Conservation (phyloP, 2,113 vertebrate genomes). For the Nothobranchius furzeri region DNA sequence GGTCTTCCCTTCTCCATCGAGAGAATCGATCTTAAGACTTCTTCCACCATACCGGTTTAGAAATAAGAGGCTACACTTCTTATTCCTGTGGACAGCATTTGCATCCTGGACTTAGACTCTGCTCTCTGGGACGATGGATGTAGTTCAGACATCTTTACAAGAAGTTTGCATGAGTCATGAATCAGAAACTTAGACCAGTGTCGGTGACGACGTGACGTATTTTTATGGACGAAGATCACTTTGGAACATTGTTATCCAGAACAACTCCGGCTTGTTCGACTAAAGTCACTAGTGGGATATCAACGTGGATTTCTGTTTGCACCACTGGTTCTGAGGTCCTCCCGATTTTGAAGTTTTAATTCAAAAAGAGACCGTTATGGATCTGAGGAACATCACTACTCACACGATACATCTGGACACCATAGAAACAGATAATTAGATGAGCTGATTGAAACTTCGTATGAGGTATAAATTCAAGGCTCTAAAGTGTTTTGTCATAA, state of each 20-base stretch:
- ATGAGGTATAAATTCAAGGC: constrained; percentile 16
- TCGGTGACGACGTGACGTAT: too few relatives aligned
- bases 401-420: neutral
- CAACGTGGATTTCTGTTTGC: neutral
- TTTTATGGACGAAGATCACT: too few relatives aligned
- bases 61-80: constrained; percentile 22
- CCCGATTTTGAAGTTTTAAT: neutral
- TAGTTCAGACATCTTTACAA: constrained; percentile 13
- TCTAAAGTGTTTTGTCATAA: constrained; percentile 16
- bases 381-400: neutral
- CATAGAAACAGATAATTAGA: neutral
- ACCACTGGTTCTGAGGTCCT: neutral
- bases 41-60: constrained; percentile 24
- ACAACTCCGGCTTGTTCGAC: neutral
- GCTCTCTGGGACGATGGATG: neutral
- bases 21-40: constrained; percentile 67
- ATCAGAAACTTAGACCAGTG: neutral
- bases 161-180: constrained; percentile 3
- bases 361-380: neutral
- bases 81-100: constrained; percentile 2
- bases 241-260: neutral
- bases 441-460: constrained; percentile 2
- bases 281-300: constrained; percentile 24
- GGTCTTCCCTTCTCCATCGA: constrained; percentile 75
- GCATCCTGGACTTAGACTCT: constrained; percentile 1